Base-by-base conservation (phyloP, 2,888 invertebrate species). In the Panopea generosa region DNA sequence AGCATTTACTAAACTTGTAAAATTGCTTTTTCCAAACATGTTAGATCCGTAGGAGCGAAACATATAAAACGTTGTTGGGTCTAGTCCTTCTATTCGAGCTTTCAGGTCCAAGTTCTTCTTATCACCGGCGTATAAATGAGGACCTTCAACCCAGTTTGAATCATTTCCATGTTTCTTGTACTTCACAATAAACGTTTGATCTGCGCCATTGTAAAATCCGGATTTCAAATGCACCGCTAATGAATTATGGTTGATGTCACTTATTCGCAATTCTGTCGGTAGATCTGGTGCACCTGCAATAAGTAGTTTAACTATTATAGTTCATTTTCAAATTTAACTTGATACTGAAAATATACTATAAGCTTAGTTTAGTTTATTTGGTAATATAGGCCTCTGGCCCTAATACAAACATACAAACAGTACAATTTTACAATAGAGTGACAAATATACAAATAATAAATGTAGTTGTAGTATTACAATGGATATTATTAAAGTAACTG, bases 141-240 rank as follows among this genome's bases (percentile, higher is more conserved):
- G 38, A 20, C 55, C 69, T 24, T 55, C 60, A 9, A 26, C 18
- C 75, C 75, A 75, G 0, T 43, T 29, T 2, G 65, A 60, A 2
- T 40, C 55, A 24, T 53, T 43, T 18, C 47, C 38, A 11, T 29
- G 20, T 26, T 20, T 14, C 20, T 47, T 69, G 47, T 65, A 61
- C 47, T 69, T 27, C 0, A 69, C 14, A 3, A 65, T 53, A 18
- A 75, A n/a, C 22, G 69, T 69, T 20, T 75, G 75, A 22, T 26
- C 29, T 4, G 60, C 69, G 7, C 75, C 75, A 57, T 75, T 75
- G 38, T 40, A 63, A 50, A 65, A 75, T 7, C 75, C 75, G 27
- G 69, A 53, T 18, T 29, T 45, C 4, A 75, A 22, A 4, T 7
- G 2, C 24, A 69, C 53, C 4, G 26, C 49, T 3, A 49, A 60